Evolutionary conservation across 1,140 invertebrate genomes (phyloP).

Genomic region (Temnothorax longispinosus): DNA sequence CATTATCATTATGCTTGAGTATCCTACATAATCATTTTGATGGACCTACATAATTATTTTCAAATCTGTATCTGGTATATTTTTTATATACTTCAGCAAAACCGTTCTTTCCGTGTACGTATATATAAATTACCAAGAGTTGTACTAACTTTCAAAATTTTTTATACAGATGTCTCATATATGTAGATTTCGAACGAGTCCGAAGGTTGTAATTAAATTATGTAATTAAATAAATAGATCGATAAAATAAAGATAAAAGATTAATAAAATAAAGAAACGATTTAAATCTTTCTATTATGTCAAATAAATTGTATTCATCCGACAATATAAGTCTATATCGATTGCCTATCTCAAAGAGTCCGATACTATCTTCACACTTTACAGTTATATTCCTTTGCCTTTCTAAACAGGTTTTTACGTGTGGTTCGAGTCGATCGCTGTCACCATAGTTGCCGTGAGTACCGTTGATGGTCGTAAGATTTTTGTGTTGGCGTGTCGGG

Average conservation of each 20-base stretch:
- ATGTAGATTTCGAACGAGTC: neutral
- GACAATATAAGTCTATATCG: neutral
- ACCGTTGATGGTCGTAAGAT: conserved; percentile 39
- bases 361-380: neutral
- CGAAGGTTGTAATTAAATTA: neutral
- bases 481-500: conserved; percentile 17
- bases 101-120: no score
- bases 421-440: conserved; percentile 32
- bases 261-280: neutral
- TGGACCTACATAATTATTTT: no score
- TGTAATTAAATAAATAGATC: no score
- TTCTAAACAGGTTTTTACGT: neutral
- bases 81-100: no score
- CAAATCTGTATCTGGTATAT: no score
- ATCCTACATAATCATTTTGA: no score
- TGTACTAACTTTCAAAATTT: neutral
- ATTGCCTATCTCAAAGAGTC: neutral
- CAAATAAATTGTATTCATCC: neutral
- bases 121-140: neutral
- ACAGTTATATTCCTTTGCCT: neutral
- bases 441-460: neutral
- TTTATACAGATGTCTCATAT: neutral
- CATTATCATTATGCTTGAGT: neutral
- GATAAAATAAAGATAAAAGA: no score
- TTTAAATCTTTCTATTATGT: neutral